Evolutionary conservation across 2,797 vertebrate genomes (phyloP), one percentile per base, ranked within the genome.

Genomic region (Ispidina picta): DNA sequence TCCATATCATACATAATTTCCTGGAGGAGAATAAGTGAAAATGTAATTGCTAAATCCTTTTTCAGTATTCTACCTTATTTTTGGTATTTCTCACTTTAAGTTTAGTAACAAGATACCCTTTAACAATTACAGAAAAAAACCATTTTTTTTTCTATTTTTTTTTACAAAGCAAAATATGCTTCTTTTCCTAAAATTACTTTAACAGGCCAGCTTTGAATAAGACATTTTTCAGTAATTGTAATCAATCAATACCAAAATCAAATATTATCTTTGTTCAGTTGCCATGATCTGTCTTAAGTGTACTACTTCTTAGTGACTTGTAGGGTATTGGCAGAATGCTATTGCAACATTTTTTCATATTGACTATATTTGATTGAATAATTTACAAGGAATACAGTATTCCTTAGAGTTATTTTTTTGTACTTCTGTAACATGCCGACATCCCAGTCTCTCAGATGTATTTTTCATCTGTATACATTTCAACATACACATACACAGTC

Each of bases 391-490:
- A 78, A 52, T 70, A 44, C 3, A 59, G 20, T 59, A 59, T 79
- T 63, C 41, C 28, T 68, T 33, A 44, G n/a, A 58, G 35, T 62
- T 75, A 63, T 35, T 59, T 63, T 75, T 41, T 73, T 92, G 44
- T 23, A 63, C 29, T 70, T 49, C 23, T 72, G n/a, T 26, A 63
- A 35, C 22, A 46, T 17, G 35, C 49, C 22, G 33, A 54, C 41
- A 76, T 72, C 52, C n/a, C 2, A 1, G 31, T 63, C 4, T 6
- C 71, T 90, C 60, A 76, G 54, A 71, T 73, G n/a, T 48, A 73
- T 84, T 86, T 92, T 91, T 88, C 20, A 84, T 82, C 26, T 74
- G 64, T 86, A 90, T 84, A 63, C 6, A 70, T 93, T 93, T 88
- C 44, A 82, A 70, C 81, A 52, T n/a, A 88, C 65, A 25, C n/a